phyloP scores from a whole-genome alignment of 2,797 vertebrate genomes.

The Pipistrellus nathusii region DNA sequence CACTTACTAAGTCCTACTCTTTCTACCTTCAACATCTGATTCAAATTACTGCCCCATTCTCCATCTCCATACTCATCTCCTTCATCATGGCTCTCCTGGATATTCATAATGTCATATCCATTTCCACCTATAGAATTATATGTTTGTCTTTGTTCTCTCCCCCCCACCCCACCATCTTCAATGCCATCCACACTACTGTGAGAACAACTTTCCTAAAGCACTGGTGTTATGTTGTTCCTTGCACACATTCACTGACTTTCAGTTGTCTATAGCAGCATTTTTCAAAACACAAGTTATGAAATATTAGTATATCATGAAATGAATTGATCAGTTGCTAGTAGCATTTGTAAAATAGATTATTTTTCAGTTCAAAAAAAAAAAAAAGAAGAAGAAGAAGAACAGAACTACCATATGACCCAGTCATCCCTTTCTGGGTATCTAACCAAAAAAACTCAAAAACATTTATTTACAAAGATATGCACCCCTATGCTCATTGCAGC shows the following conservation, averaged over 20 bases:
- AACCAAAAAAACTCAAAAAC: not conserved
- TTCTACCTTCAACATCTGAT: slow-evolving; percentile 8
- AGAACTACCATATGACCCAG: not conserved
- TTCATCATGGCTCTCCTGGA: not conserved
- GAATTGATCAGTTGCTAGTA: not conserved
- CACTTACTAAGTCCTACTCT: not conserved
- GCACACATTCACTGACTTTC: not conserved
- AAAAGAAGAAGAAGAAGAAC: not conserved
- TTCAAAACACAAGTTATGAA: not conserved
- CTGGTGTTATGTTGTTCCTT: not conserved
- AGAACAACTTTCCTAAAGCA: not conserved
- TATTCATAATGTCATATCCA: not conserved
- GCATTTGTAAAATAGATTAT: not conserved
- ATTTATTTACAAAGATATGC: not conserved
- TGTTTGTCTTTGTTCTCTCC: not conserved
- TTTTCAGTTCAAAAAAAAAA: not conserved
- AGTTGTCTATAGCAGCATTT: not conserved
- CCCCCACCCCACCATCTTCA: not conserved
- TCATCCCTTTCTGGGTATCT: not conserved
- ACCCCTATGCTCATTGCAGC: not conserved
- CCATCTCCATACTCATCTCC: not conserved
- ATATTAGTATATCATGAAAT: not conserved
- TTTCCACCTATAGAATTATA: slow-evolving; percentile 5
- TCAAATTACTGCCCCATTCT: not conserved
- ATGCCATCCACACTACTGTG: not conserved